Conservation (phyloP, 2,113 vertebrate genomes). For the Vimba vimba region DNA sequence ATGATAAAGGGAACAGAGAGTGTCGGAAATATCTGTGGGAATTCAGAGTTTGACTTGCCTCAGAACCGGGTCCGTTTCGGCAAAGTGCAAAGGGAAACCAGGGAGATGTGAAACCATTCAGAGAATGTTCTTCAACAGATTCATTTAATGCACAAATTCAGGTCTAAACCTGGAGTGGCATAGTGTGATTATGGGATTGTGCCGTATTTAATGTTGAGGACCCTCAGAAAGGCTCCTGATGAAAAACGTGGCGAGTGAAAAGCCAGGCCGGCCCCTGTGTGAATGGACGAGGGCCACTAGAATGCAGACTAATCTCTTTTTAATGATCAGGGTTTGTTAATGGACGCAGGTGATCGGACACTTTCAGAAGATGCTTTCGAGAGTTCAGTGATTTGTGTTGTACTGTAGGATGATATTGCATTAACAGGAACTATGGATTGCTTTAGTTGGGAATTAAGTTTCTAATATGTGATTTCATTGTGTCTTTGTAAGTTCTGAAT, state of each 20-base stretch:
- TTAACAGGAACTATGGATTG: not conserved
- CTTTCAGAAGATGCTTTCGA: slow-evolving; percentile 20
- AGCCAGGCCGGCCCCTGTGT: slow-evolving; percentile 53
- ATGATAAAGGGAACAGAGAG: slow-evolving; percentile 67
- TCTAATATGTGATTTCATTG: not conserved
- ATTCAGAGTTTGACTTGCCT: slow-evolving; percentile 26
- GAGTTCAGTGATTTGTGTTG: not conserved
- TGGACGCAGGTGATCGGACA: slow-evolving; percentile 62
- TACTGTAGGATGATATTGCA: not conserved
- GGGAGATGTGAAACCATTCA: slow-evolving; percentile 67
- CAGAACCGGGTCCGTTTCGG: not conserved
- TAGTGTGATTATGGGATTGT: not conserved
- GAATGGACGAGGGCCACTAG: slow-evolving; percentile 43
- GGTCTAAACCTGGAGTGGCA: slow-evolving; percentile 45
- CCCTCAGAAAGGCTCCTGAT: slow-evolving; percentile 59
- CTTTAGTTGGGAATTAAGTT: not conserved
- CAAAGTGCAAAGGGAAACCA: not conserved
- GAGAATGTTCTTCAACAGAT: slow-evolving; percentile 69
- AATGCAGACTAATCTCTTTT: slow-evolving; percentile 75
- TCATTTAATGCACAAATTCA: slow-evolving; percentile 56
- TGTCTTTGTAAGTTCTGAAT: not conserved
- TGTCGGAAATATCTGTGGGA: slow-evolving; percentile 24
- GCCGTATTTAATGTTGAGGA: slow-evolving; percentile 52
- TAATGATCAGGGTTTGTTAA: slow-evolving; percentile 71
- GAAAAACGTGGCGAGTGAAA: slow-evolving; percentile 61